Evolutionary conservation across 2,888 invertebrate genomes (phyloP).

Genomic region (Eubasilissa splendida): DNA sequence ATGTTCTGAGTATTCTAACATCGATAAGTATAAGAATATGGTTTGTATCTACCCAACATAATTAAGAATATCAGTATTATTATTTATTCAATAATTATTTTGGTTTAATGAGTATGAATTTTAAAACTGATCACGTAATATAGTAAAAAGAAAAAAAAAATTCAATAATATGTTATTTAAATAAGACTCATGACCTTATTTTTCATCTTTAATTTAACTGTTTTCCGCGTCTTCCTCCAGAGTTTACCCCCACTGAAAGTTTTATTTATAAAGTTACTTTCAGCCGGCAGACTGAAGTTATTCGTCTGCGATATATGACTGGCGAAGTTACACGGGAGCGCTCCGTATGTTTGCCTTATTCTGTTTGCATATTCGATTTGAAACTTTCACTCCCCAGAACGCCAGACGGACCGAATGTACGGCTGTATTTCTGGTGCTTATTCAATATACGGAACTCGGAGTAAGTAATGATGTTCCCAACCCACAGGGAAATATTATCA

Average conservation of each 20-base stretch:
- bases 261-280: slow-evolving; percentile 52
- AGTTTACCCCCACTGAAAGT: slow-evolving; percentile 34
- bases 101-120: too few species aligned
- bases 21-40: too few species aligned
- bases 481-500: slow-evolving; percentile 3
- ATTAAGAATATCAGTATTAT: too few species aligned
- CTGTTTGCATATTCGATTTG: slow-evolving; percentile 55
- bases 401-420: slow-evolving; percentile 14
- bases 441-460: slow-evolving; percentile 33
- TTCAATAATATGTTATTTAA: not conserved
- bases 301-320: slow-evolving; percentile 47
- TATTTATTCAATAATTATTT: too few species aligned
- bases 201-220: slow-evolving; percentile 5
- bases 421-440: slow-evolving; percentile 18
- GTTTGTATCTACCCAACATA: too few species aligned
- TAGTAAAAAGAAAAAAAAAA: too few species aligned
- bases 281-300: slow-evolving; percentile 43
- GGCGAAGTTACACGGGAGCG: slow-evolving; percentile 42
- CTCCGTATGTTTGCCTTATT: slow-evolving; percentile 44
- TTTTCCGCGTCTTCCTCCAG: not conserved
- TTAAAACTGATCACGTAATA: too few species aligned
- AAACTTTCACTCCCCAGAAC: slow-evolving; percentile 41
- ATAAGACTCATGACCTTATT: not conserved
- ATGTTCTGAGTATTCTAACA: too few species aligned
- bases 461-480: slow-evolving; percentile 46